phyloP scores from a whole-genome alignment of 2,113 vertebrate species.

The Sterrhoptilus dennistouni region DNA sequence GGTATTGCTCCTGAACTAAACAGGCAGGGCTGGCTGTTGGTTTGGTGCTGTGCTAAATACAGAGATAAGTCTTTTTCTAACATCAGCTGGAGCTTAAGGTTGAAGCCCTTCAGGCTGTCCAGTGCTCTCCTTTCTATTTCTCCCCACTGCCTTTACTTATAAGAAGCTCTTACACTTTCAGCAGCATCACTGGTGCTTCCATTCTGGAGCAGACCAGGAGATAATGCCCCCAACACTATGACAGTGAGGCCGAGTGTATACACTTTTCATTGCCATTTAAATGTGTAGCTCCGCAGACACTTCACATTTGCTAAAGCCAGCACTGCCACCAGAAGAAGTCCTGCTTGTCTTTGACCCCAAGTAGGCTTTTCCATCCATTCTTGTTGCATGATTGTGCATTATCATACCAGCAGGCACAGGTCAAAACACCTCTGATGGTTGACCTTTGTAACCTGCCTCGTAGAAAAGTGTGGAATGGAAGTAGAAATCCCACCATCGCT shows the following conservation, averaged over 20 bases:
- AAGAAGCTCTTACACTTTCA: not conserved
- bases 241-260: not conserved
- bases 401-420: not conserved
- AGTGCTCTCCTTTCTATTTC: not conserved
- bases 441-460: not conserved
- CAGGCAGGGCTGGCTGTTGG: not conserved
- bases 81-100: not conserved
- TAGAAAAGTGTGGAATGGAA: not conserved
- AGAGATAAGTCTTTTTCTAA: not conserved
- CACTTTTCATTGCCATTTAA: not conserved
- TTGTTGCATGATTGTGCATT: accelerated
- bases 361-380: not conserved
- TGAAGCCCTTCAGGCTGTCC: not conserved
- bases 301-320: not conserved
- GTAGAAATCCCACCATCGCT: accelerated
- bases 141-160: accelerated
- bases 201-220: not conserved
- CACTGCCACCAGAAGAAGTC: not conserved
- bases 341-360: not conserved
- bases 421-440: not conserved
- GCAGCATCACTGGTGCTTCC: not conserved
- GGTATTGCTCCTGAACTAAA: not conserved
- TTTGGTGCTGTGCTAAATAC: not conserved
- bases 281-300: not conserved
- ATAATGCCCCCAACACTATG: not conserved